Base-by-base conservation (phyloP, 1,140 invertebrate species). In the Leptopilina clavipes region DNA sequence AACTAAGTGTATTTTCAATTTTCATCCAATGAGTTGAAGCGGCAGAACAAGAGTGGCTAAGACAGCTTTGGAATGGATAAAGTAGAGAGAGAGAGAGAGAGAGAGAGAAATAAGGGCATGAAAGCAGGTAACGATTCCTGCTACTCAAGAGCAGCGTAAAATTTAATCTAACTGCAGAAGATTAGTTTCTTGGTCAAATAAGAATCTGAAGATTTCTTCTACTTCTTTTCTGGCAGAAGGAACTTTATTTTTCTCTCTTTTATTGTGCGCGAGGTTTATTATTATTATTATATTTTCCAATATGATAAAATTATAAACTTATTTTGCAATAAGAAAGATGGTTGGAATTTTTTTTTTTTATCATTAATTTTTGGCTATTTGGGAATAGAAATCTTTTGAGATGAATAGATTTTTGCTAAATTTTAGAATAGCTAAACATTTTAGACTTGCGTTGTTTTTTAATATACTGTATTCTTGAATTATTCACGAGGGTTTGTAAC, bases 121-220 rank as follows among this genome's bases (percentile, higher is more conserved):
- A 31, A 31, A n/a, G 59, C 12, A 65, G 59, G 22, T 37, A 65
- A 31, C 25, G 59, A 65, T 65, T 31, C 59, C 25, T 65, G 12
- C 14, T 65, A 65, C 19, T 65, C 22, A 31, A 65, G 22, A 65
- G 25, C 25, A 25, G 22, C 14, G 59, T 65, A 65, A 31, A 65
- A 65, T 65, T 65, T 65, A 65, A 65, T 65, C 59, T 31, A 65
- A 65, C 59, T 65, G 59, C 59, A 65, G 22, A 31, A 65, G 59
- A 65, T 65, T 65, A 65, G 59, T 65, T 65, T 65, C 22, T n/a
- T 65, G 59, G 59, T 65, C 59, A 65, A 65, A 31, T 65, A 65
- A 65, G 11, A 65, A 14, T n/a, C 25, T 65, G 22, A 65, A 14
- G 59, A 65, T 65, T 22, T 65, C 22, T 31, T 31, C 9, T 31